Evolutionary conservation across 1,140 invertebrate species (phyloP).

Genomic region (Nautilus pompilius): DNA sequence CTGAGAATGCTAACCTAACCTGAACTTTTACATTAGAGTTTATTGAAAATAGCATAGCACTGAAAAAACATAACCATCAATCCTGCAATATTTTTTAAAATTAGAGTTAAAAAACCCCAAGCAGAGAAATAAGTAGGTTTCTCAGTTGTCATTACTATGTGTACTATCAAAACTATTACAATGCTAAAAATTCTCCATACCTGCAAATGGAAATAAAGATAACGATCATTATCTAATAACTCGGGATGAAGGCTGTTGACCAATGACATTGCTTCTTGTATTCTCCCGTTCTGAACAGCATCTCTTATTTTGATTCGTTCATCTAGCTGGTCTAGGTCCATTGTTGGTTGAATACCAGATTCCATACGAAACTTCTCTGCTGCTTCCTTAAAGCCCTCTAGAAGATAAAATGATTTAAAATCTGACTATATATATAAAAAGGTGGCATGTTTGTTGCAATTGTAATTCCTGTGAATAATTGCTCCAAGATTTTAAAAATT

Average conservation of each 20-base stretch:
- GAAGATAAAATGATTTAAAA: conserved; percentile 17
- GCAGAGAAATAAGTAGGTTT: too few relatives aligned
- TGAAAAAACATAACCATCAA: too few relatives aligned
- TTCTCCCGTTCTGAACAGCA: conserved; percentile 88
- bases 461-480: neutral
- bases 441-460: neutral
- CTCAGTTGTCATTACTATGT: too few relatives aligned
- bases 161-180: too few relatives aligned
- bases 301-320: conserved; percentile 92
- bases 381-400: conserved; percentile 97
- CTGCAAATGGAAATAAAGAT: conserved; percentile 94
- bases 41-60: too few relatives aligned
- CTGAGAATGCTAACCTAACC: too few relatives aligned
- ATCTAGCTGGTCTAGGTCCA: conserved; percentile 85
- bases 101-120: too few relatives aligned
- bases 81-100: too few relatives aligned
- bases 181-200: too few relatives aligned
- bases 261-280: conserved; percentile 88
- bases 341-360: conserved; percentile 80
- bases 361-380: conserved; percentile 95
- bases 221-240: conserved; percentile 89
- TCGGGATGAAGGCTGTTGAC: conserved; percentile 95
- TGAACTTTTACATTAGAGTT: too few relatives aligned
- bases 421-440: neutral
- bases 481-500: neutral